Evolutionary conservation across 2,888 invertebrate genomes (phyloP).

Genomic region (Sclerodermus sp.): DNA sequence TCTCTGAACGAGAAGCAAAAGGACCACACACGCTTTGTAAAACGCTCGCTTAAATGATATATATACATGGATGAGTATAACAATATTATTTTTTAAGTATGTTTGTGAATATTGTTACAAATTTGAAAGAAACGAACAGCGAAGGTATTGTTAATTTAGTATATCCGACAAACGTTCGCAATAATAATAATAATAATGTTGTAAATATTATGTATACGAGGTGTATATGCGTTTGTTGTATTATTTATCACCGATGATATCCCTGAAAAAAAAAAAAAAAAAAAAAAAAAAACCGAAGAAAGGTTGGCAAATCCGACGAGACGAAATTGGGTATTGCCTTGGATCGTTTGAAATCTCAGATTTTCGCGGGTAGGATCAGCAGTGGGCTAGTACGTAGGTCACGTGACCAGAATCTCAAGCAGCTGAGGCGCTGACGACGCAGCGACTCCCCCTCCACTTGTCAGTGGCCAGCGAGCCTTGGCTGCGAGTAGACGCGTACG

Average conservation of each 20-base stretch:
- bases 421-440: conserved; percentile 22
- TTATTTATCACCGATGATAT: too few species aligned
- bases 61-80: conserved; percentile 6
- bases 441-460: conserved; percentile 13
- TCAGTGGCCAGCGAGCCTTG: conserved; percentile 48
- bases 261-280: too few species aligned
- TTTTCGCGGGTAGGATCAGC: conserved; percentile 12
- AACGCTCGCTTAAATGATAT: conserved; percentile 28
- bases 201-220: too few species aligned
- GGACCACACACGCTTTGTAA: conserved; percentile 30
- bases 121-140: conserved; percentile 1
- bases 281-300: too few species aligned
- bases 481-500: conserved; percentile 38
- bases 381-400: conserved; percentile 10
- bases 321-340: too few species aligned
- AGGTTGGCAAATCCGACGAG: too few species aligned
- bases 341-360: too few species aligned
- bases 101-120: conserved; percentile 6
- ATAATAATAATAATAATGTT: conserved; percentile 8
- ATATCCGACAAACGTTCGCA: conserved; percentile 20
- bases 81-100: conserved; percentile 29
- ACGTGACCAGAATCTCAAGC: conserved; percentile 33
- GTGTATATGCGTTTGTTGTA: too few species aligned
- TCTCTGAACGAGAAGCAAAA: conserved; percentile 15
- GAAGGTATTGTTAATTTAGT: conserved; percentile 24